These are phyloP conservation scores for Acromyrmex heyeri DNA, from an alignment of 1,140 invertebrate species.

Conservation along the genomic window DNA sequence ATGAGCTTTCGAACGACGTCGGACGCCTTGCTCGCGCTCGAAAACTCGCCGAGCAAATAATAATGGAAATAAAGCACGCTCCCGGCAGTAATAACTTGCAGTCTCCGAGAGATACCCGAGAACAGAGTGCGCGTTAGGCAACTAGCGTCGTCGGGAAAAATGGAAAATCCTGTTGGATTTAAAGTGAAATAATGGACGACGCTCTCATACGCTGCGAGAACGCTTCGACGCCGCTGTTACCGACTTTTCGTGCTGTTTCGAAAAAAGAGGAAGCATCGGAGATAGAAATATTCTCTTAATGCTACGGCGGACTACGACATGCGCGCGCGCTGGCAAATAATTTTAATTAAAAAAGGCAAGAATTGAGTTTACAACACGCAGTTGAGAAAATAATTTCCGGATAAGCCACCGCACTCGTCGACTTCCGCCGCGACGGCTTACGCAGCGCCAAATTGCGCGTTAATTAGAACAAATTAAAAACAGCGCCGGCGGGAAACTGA, in stretches of 20 bases:
- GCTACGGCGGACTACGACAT: not conserved
- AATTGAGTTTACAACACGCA: conserved; percentile 21
- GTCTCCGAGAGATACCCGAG: not conserved
- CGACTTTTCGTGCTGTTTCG: not conserved
- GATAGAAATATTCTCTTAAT: conserved; percentile 11
- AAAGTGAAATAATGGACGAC: conserved; percentile 31
- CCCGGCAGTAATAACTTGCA: conserved; percentile 50
- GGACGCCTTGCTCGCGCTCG: conserved; percentile 20
- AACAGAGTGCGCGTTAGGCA: conserved; percentile 17
- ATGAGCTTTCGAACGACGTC: conserved; percentile 45
- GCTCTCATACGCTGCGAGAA: not conserved
- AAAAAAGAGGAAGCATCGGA: not conserved
- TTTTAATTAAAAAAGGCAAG: conserved; percentile 50
- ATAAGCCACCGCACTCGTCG: conserved; percentile 25
- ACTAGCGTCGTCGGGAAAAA: conserved; percentile 12
- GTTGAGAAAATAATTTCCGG: conserved; percentile 34
- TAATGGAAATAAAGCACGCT: conserved; percentile 68
- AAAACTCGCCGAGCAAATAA: conserved; percentile 54
- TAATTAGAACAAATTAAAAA: conserved; percentile 53
- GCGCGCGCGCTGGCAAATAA: not conserved
- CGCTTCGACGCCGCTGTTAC: not conserved
- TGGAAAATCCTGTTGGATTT: conserved; percentile 41
- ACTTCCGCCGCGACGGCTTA: not conserved
- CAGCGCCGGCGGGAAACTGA: not conserved
- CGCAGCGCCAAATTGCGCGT: conserved; percentile 34